Conservation (phyloP, 2,797 vertebrate species). For the Coilia nasus region DNA sequence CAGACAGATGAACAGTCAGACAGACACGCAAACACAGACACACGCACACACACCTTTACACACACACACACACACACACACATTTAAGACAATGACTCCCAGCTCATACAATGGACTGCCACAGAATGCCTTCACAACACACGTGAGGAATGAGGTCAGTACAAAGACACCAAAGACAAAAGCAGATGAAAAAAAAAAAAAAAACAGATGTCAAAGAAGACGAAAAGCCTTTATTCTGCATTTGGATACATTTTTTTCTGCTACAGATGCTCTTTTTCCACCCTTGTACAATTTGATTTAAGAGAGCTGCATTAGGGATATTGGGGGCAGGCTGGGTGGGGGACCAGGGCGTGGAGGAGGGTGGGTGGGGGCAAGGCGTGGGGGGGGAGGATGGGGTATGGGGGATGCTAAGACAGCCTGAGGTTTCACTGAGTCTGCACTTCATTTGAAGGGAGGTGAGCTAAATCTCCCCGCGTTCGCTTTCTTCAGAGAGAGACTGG, state of each 20-base stretch:
- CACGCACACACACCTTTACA: not conserved
- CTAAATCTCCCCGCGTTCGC: not conserved
- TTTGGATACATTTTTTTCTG: not conserved
- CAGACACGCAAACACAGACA: not conserved
- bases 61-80: not conserved
- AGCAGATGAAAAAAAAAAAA: not conserved
- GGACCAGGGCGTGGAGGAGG: not conserved
- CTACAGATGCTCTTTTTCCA: not conserved
- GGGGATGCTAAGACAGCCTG: not conserved
- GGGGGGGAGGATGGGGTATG: not conserved
- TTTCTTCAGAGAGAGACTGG: not conserved
- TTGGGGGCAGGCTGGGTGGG: not conserved
- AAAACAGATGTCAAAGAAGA: not conserved
- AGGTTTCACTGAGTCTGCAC: constrained; percentile 18
- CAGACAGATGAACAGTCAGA: not conserved
- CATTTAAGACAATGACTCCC: not conserved
- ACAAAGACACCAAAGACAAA: not conserved
- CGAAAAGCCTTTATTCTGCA: not conserved
- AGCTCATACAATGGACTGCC: constrained; percentile 1
- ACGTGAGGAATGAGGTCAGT: constrained; percentile 5
- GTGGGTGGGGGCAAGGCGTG: not conserved
- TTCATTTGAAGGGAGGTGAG: not conserved
- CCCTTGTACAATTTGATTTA: not conserved
- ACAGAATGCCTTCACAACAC: not conserved
- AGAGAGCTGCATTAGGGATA: not conserved